A percentile compares a stretch with the other conserved stretches of the same genome.
These are phyloP conservation scores for Emmelina monodactyla DNA, from an alignment of 2,888 invertebrate species.

Conservation along the genomic window DNA sequence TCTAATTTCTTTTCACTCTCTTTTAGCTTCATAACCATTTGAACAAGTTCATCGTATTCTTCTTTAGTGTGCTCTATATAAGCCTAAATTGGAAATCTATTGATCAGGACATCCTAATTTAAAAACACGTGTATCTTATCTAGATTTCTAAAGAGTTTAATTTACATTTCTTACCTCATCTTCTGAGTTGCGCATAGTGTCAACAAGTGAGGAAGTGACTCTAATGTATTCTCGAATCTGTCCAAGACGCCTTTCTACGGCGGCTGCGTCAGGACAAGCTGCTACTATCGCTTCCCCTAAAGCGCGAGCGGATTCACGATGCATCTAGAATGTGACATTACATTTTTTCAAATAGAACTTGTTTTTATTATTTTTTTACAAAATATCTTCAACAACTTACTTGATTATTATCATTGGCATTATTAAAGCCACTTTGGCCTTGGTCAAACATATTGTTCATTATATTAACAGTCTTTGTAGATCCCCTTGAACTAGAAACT, in stretches of 20 bases:
- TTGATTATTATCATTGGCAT: conserved; percentile 48
- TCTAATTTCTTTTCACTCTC: conserved; percentile 75
- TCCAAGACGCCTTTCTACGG: conserved; percentile 73
- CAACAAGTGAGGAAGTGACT: conserved; percentile 74
- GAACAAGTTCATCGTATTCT: conserved; percentile 68
- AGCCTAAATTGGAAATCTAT: conserved; percentile 50
- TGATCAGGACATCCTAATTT: conserved; percentile 18
- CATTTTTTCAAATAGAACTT: too few relatives aligned
- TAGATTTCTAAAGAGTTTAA: background rate
- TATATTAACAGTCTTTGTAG: conserved; percentile 50
- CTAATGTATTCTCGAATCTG: conserved; percentile 78
- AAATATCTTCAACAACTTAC: conserved; percentile 27
- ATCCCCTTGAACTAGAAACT: conserved; percentile 35
- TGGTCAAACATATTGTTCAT: conserved; percentile 61
- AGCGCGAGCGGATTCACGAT: conserved; percentile 50
- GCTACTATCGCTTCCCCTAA: conserved; percentile 56
- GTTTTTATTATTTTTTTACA: background rate
- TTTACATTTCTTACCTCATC: conserved; percentile 77
- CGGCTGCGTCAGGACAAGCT: conserved; percentile 69
- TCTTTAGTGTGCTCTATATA: conserved; percentile 61
- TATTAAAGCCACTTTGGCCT: conserved; percentile 47
- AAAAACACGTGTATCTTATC: background rate
- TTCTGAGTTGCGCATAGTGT: conserved; percentile 72
- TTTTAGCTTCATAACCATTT: conserved; percentile 72
- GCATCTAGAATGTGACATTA: too few relatives aligned